These are phyloP conservation scores for Styela clava DNA, from an alignment of 23 tunicate genomes.

Conservation along the genomic window DNA sequence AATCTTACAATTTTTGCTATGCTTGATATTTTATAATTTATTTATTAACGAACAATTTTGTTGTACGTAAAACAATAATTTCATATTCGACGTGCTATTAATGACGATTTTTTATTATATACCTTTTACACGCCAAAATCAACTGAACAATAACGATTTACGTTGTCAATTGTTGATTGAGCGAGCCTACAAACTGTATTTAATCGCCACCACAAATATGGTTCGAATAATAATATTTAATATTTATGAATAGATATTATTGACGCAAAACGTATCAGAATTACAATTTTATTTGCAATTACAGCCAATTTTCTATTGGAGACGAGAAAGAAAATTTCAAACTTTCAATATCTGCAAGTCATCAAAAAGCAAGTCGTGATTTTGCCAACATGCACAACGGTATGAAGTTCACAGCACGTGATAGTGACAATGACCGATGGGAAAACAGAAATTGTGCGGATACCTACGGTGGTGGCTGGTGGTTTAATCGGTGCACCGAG, in stretches of 20 bases:
- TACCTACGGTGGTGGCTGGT: conserved; percentile 11
- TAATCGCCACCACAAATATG: too few relatives aligned
- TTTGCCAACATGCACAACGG: conserved; percentile 6
- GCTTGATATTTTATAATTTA: too few relatives aligned
- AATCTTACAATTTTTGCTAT: too few relatives aligned
- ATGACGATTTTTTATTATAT: neutral
- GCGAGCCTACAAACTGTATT: neutral
- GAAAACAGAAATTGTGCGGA: neutral
- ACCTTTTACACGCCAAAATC: too few relatives aligned
- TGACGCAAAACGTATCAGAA: neutral
- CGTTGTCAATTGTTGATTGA: neutral
- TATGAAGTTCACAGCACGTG: conserved; percentile 7
- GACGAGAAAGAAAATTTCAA: neutral
- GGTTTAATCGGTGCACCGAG: conserved; percentile 16
- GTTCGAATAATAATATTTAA: too few relatives aligned
- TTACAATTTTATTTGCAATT: neutral
- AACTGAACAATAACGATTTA: too few relatives aligned
- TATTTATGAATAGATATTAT: too few relatives aligned
- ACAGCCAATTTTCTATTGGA: neutral
- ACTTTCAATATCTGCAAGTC: neutral
- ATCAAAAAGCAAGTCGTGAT: too few relatives aligned
- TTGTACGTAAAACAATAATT: neutral
- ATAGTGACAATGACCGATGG: conserved; percentile 13
- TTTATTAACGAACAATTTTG: too few relatives aligned
- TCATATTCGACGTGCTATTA: neutral